Conservation (phyloP, 2,113 vertebrate genomes). For the Kryptolebias marmoratus region DNA sequence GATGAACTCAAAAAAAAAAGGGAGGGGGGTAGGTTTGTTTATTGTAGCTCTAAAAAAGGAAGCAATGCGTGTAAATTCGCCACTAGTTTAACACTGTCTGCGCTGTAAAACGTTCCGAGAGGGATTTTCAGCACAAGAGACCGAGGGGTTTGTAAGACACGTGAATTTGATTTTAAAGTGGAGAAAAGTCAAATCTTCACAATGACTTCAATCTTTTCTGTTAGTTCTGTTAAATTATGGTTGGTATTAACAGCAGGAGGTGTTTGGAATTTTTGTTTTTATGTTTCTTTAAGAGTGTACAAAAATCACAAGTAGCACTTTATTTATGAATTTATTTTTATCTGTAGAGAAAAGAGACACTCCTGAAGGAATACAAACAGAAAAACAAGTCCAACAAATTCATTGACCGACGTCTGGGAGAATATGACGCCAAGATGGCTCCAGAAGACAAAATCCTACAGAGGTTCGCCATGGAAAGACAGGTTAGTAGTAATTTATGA, state of each 20-base stretch:
- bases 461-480: slow-evolving; percentile 92
- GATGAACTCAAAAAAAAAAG: background rate
- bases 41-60: slow-evolving; percentile 5
- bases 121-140: slow-evolving; percentile 8
- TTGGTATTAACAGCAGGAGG: no score
- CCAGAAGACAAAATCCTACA: slow-evolving; percentile 94
- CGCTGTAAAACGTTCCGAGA: slow-evolving; percentile 49
- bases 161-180: background rate
- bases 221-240: no score
- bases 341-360: slow-evolving; percentile 89
- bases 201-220: no score
- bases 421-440: slow-evolving; percentile 87
- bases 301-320: background rate
- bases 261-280: no score
- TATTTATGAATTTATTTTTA: background rate
- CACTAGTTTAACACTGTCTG: slow-evolving; percentile 37
- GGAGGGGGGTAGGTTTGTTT: background rate
- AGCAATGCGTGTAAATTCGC: slow-evolving; percentile 20
- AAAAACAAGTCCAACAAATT: slow-evolving; percentile 88
- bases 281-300: background rate
- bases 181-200: background rate
- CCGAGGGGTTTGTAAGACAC: slow-evolving; percentile 21
- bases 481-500: slow-evolving; percentile 80
- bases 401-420: slow-evolving; percentile 89
- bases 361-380: slow-evolving; percentile 91